Evolutionary conservation across 2,797 vertebrate species (phyloP), one percentile per base, ranked within the genome.

Genomic region (Leptoclinus maculatus): DNA sequence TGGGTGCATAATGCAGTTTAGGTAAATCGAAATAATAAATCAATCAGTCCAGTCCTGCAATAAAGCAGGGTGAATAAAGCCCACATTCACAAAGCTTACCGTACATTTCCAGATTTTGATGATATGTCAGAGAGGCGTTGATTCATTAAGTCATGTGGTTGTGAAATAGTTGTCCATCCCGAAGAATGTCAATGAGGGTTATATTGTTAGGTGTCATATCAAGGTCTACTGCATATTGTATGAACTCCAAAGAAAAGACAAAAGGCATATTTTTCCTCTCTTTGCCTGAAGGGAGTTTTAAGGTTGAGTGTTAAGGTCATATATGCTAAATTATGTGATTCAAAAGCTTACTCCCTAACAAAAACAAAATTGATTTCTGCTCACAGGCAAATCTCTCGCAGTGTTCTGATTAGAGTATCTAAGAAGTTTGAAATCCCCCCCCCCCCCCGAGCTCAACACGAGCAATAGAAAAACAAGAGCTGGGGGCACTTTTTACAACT

Each of bases 291-390:
- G 80, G 71, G 84, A 67, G 70, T 83, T 89, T 87, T 39, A 43
- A 75, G 56, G 67, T 25, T 69, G 41, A 70, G 57, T 47, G 77
- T 84, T 86, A 78, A 75, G 85, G 88, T 84, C 86, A 87, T 71
- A 66, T 58, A 63, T 83, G 68, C 38, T 60, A 66, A 73, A 84
- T 82, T 75, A 71, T 83, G 71, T 60, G 75, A 87, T 75, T 92
- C 70, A 85, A 87, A 88, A 86, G 79, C 86, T 83, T 87, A 82
- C 64, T 60, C 71, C 34, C 68, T 39, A 65, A 87, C 87, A 87
- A 85, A 91, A 83, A 84, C 67, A 83, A 77, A 86, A 85, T 87
- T 88, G 79, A 91, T 90, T 92, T 90, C 73, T 78, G 90, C 89
- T 88, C 85, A 78, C 70, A 87, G 83, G 83, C 62, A 90, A 91